Base-by-base conservation (phyloP, 1,140 invertebrate genomes). In the Vanessa tameamea region DNA sequence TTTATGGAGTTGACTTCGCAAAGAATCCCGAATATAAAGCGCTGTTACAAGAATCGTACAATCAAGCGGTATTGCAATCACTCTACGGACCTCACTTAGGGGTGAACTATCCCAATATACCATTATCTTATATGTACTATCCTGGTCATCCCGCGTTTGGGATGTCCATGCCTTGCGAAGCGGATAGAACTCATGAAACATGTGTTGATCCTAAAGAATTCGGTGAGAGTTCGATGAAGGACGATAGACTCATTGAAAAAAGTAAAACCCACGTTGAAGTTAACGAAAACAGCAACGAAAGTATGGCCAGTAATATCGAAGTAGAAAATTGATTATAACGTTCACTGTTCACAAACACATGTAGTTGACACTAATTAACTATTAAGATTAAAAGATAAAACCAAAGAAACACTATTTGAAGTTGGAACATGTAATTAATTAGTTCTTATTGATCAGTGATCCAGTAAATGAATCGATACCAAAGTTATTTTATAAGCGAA, bases 1-100 rank as follows among this genome's bases (percentile, higher is more conserved):
- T 93, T 5, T 93, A 93, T 61, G 92, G 92, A 0, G 90, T 93
- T 0, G 92, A 93, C 73, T 93, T 93, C 67, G 84, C 85, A 0
- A 93, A 93, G 72, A 92, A 91, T 83, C 93, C 91, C 0, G 88
- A 93, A 73, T 93, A 93, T 66, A 93, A 93, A 80, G 83, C 90
- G 6, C 71, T 93, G 13, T 74, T 93, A 43, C 93, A 93, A 77
- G 93, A 93, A 69, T 93, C 92, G 0, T 92, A 93, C 50, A 92
- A 93, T 47, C 89, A 91, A 76, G 92, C 93, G 6, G 91, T 93
- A 5, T 69, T 93, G 15, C 93, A 93, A 72, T 92, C 91, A 0
- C 37, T 93, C 6, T 93, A 93, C 64, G 92, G 87, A 2, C 89
- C 92, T 9, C 92, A 93, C 81, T 84, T 93, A 72, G 89, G 89